Evolutionary conservation across 2,113 vertebrate genomes (phyloP).

Genomic region (Oreochromis tanganicae): DNA sequence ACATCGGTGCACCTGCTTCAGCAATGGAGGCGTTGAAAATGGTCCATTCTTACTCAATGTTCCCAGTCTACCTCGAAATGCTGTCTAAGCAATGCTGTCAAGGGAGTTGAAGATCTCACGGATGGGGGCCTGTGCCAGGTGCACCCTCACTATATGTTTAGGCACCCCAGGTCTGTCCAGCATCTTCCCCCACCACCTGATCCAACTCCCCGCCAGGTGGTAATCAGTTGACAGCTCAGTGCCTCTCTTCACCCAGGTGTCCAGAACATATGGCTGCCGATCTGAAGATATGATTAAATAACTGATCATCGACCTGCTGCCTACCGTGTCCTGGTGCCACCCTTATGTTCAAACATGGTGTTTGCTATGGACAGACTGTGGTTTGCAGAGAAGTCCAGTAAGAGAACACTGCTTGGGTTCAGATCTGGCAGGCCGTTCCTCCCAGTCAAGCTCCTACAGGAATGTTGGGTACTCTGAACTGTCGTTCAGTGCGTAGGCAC

Average conservation of each 20-base stretch:
- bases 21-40: not conserved
- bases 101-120: not conserved
- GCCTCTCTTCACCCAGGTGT: not conserved
- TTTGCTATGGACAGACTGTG: not conserved
- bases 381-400: not conserved
- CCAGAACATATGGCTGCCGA: not conserved
- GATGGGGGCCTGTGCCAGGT: too few species aligned
- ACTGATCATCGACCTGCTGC: not conserved
- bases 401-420: not conserved
- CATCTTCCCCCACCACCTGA: not conserved
- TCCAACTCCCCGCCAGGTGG: not conserved
- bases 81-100: not conserved
- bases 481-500: not conserved
- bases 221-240: not conserved
- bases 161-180: not conserved
- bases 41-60: not conserved
- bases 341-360: not conserved
- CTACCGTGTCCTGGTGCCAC: not conserved
- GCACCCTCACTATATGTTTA: not conserved
- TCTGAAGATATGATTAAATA: not conserved
- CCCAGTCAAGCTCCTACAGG: not conserved
- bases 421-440: not conserved
- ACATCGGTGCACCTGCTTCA: not conserved
- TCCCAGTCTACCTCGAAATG: not conserved
- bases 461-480: not conserved